A percentile compares a stretch with the other conserved stretches of the same genome.
Evolutionary conservation across 2,113 vertebrate genomes (phyloP).

Genomic region (Larimichthys polyactis): DNA sequence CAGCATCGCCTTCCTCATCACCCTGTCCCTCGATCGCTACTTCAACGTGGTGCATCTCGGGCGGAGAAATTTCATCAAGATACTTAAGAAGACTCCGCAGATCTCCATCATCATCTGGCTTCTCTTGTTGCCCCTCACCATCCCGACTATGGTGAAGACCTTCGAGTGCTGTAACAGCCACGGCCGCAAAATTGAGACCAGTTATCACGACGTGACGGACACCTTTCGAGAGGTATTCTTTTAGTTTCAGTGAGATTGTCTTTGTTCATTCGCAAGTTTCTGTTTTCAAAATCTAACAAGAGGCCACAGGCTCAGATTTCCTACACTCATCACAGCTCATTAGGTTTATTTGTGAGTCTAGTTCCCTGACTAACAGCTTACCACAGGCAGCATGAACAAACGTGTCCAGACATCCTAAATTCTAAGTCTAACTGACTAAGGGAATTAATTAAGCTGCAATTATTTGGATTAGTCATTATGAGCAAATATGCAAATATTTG

Average conservation of each 20-base stretch:
- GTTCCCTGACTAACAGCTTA: background rate
- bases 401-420: background rate
- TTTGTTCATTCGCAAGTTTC: no score
- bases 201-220: slow-evolving; percentile 34
- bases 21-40: slow-evolving; percentile 85
- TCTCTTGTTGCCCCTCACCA: slow-evolving; percentile 73
- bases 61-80: slow-evolving; percentile 72
- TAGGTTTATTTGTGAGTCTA: background rate
- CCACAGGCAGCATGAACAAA: background rate
- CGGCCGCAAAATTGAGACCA: slow-evolving; percentile 3
- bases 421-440: no score
- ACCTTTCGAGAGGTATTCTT: slow-evolving; percentile 66
- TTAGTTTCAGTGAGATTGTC: background rate
- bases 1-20: slow-evolving; percentile 85
- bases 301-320: no score
- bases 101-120: slow-evolving; percentile 82
- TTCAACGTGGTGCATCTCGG: slow-evolving; percentile 85
- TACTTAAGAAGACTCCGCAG: slow-evolving; percentile 68
- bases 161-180: slow-evolving; percentile 81
- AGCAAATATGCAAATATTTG: no score
- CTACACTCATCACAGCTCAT: background rate
- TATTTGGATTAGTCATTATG: no score
- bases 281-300: no score
- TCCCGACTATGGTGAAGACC: slow-evolving; percentile 77
- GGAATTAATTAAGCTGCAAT: no score